Conservation (phyloP, 2,113 vertebrate genomes). For the Scytalopus superciliaris region DNA sequence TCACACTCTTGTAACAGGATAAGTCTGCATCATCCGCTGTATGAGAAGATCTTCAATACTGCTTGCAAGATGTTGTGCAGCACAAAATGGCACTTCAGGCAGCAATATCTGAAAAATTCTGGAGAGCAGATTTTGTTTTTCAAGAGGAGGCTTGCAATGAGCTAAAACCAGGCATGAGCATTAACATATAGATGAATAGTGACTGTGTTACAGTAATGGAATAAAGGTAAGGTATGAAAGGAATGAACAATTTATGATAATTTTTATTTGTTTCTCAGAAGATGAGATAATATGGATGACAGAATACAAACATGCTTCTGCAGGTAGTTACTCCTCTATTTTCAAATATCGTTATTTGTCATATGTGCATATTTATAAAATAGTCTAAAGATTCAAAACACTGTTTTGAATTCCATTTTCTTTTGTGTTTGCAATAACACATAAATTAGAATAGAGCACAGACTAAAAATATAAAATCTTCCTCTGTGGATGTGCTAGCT, state of each 20-base stretch:
- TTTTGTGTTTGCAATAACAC: background rate
- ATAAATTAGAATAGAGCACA: background rate
- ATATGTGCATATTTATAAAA: background rate
- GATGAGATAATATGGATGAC: slow-evolving; percentile 45
- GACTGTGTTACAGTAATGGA: background rate
- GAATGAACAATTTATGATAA: background rate
- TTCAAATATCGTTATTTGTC: background rate
- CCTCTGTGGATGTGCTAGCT: background rate
- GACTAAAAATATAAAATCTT: background rate
- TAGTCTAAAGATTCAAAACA: background rate
- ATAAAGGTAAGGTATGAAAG: background rate
- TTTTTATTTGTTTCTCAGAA: slow-evolving; percentile 36
- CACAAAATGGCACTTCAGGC: background rate
- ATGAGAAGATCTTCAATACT: background rate
- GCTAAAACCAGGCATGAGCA: background rate
- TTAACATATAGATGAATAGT: background rate
- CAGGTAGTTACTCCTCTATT: slow-evolving; percentile 26
- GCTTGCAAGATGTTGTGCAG: background rate
- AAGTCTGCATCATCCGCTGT: background rate
- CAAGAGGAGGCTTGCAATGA: background rate
- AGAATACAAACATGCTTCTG: slow-evolving; percentile 49
- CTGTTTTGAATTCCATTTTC: background rate
- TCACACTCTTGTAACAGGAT: background rate
- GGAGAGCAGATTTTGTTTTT: background rate
- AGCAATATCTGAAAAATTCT: background rate